These are phyloP conservation scores for Dioctria linearis DNA, from an alignment of 2,888 invertebrate genomes.

Conservation along the genomic window DNA sequence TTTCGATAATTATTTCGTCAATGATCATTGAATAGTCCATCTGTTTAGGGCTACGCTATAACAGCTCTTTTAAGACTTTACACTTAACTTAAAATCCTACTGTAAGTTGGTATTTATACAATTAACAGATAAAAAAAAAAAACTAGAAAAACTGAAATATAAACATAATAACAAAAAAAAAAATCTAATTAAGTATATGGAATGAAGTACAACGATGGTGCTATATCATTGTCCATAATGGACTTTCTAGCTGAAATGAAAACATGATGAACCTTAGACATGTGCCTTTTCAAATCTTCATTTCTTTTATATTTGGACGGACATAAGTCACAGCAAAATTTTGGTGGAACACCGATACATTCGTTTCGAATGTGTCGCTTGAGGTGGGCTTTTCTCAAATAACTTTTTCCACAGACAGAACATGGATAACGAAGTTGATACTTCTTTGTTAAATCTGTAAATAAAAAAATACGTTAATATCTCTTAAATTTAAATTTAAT, in stretches of 20 bases:
- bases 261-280: conserved; percentile 62
- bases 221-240: conserved; percentile 57
- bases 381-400: conserved; percentile 64
- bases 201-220: conserved; percentile 60
- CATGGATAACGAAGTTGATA: conserved; percentile 63
- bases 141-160: conserved; percentile 29
- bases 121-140: background rate
- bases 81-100: background rate
- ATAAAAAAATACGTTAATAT: conserved; percentile 46
- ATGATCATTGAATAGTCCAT: too few species aligned
- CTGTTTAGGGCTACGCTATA: too few species aligned
- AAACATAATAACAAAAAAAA: conserved; percentile 34
- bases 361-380: conserved; percentile 64
- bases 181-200: conserved; percentile 59
- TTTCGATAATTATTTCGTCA: too few species aligned
- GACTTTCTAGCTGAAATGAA: conserved; percentile 44
- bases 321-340: conserved; percentile 63
- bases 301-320: conserved; percentile 63
- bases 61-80: too few species aligned
- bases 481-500: conserved; percentile 5
- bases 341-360: conserved; percentile 64
- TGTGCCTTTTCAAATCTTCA: conserved; percentile 64
- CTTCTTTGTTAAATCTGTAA: conserved; percentile 56
- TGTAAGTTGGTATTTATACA: too few species aligned
- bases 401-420: conserved; percentile 64